Evolutionary conservation across 1,140 invertebrate species (phyloP).

Genomic region (Calosoma granatense): DNA sequence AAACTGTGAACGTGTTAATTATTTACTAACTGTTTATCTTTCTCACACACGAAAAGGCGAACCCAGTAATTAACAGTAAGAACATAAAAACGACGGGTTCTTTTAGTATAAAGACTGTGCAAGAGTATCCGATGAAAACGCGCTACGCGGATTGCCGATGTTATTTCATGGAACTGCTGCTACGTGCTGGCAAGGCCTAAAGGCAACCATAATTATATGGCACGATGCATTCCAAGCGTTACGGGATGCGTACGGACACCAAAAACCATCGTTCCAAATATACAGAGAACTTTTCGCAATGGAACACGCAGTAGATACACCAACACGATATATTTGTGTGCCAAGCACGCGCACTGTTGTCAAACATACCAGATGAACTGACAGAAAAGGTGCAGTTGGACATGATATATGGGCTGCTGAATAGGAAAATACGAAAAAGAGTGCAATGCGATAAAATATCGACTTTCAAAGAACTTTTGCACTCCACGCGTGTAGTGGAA

Average conservation of each 20-base stretch:
- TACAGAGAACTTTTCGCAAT: conserved; percentile 4
- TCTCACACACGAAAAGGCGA: no score
- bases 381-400: neutral
- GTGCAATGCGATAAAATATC: neutral
- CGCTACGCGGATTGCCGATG: conserved; percentile 7
- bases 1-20: no score
- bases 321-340: conserved; percentile 3
- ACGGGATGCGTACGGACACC: neutral
- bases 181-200: conserved; percentile 10
- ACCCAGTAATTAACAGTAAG: no score
- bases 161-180: neutral
- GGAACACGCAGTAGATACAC: neutral
- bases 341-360: neutral
- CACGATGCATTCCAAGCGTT: neutral
- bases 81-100: no score
- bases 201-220: neutral
- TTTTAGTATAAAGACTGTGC: conserved; percentile 11
- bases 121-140: conserved; percentile 10
- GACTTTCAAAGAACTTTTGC: neutral
- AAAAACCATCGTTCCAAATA: neutral
- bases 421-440: conserved; percentile 13
- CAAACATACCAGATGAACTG: conserved; percentile 13
- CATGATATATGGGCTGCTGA: conserved; percentile 8
- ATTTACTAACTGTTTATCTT: no score
- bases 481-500: neutral